These are phyloP conservation scores for Regulus satrapa DNA, from an alignment of 2,113 vertebrate genomes.

Conservation along the genomic window DNA sequence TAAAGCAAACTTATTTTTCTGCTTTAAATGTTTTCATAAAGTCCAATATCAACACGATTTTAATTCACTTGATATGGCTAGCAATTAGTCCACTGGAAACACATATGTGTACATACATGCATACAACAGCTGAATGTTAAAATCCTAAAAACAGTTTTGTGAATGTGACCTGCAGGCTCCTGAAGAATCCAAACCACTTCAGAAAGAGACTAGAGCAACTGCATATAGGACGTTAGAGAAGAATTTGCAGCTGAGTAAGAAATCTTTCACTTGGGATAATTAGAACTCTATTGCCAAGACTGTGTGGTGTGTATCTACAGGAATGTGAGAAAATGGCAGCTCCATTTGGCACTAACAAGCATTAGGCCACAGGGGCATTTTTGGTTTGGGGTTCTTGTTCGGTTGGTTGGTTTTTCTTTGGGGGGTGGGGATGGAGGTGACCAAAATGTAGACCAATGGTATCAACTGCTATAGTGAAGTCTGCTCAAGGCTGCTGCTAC, in stretches of 20 bases:
- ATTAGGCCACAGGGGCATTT: not conserved
- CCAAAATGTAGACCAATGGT: not conserved
- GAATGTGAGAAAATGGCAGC: not conserved
- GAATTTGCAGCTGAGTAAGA: not conserved
- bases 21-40: not conserved
- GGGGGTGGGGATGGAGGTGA: no score
- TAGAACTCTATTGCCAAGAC: not conserved
- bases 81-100: not conserved
- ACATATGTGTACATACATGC: not conserved
- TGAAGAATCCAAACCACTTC: not conserved
- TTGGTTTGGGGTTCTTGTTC: not conserved
- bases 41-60: not conserved
- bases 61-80: not conserved
- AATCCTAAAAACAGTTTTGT: not conserved
- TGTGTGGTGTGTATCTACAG: not conserved
- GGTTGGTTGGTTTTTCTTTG: not conserved
- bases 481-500: not conserved
- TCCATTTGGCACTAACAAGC: not conserved
- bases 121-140: not conserved
- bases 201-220: not conserved
- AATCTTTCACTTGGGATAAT: not conserved
- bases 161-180: not conserved
- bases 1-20: not conserved
- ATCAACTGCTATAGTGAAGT: not conserved
- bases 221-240: not conserved